phyloP scores from a whole-genome alignment of 2,888 invertebrate species.

The Nysson spinosus region DNA sequence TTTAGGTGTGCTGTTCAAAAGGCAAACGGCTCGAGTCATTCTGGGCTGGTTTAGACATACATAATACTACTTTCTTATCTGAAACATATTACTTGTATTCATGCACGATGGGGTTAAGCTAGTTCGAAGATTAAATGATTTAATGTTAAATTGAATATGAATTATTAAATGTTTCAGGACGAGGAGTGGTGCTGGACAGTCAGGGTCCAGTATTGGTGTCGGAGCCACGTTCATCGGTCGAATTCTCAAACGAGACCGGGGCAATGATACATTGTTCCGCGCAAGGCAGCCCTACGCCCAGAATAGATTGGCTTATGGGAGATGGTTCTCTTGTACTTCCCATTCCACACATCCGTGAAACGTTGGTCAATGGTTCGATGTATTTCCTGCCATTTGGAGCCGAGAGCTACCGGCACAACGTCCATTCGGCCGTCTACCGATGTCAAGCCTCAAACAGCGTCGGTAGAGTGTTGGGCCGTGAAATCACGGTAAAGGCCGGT shows the following conservation, averaged over 20 bases:
- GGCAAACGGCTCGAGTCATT: no score
- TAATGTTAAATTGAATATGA: no score
- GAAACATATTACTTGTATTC: no score
- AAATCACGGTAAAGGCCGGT: constrained; percentile 94
- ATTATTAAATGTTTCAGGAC: constrained; percentile 64
- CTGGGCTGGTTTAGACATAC: no score
- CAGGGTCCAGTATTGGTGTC: constrained; percentile 88
- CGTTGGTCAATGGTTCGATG: constrained; percentile 90
- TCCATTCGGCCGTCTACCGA: constrained; percentile 91
- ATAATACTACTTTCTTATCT: no score
- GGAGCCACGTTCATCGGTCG: constrained; percentile 87
- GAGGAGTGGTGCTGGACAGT: constrained; percentile 75
- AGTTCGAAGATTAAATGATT: no score
- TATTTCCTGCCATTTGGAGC: constrained; percentile 91
- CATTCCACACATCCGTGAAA: constrained; percentile 84
- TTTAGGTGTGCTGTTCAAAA: no score
- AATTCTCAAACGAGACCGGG: constrained; percentile 88
- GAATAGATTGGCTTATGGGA: constrained; percentile 88
- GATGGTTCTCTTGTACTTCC: constrained; percentile 84
- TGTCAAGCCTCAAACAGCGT: constrained; percentile 82
- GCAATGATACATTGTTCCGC: constrained; percentile 87
- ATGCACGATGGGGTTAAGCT: no score
- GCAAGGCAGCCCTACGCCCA: constrained; percentile 86
- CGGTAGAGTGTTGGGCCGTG: constrained; percentile 89
- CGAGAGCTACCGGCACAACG: constrained; percentile 88